Evolutionary conservation across 2,888 invertebrate genomes (phyloP), one percentile per base, ranked within the genome.

Genomic region (Nysson spinosus): DNA sequence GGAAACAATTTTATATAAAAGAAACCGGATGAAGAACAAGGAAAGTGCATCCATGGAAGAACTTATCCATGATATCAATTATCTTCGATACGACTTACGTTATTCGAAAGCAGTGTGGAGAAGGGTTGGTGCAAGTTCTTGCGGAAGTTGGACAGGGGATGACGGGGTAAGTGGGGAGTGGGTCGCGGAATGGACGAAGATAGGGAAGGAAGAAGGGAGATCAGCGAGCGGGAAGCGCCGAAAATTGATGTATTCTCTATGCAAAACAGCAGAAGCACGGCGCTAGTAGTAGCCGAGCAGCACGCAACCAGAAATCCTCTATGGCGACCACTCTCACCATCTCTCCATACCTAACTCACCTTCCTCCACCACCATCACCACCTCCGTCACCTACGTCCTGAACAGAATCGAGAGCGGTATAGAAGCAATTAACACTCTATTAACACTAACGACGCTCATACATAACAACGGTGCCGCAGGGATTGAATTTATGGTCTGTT

Each of bases 391-490:
- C 89, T 72, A 69, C 87, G 64, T 73, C 73, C 73, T 70, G 91
- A 91, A 87, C 76, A 77, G 78, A 81, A 83, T 83, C 82, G 75
- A 74, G 78, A 81, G 82, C 80, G 81, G 79, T 82, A 81, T 83
- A 83, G 83, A 79, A 83, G 84, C 84, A 85, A 85, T 87, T 86
- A 86, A 84, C 86, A 86, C 86, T 86, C 86, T 85, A 86, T 86
- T 86, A 86, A 85, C 84, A 83, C 83, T 86, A 86, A 86, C 85
- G 86, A 84, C 80, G 84, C 85, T 83, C 86, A 84, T 86, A 85
- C 86, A 85, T 85, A 86, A 86, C 85, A 80, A 80, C 80, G 79
- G 71, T 68, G 77, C 73, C 64, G 75, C 79, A 60, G 75, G 70
- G 78, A 71, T 79, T 82, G 80, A 85, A 85, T 85, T 85, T 85